Evolutionary conservation across 2,797 vertebrate genomes (phyloP).

Genomic region (Novumbra hubbsi): DNA sequence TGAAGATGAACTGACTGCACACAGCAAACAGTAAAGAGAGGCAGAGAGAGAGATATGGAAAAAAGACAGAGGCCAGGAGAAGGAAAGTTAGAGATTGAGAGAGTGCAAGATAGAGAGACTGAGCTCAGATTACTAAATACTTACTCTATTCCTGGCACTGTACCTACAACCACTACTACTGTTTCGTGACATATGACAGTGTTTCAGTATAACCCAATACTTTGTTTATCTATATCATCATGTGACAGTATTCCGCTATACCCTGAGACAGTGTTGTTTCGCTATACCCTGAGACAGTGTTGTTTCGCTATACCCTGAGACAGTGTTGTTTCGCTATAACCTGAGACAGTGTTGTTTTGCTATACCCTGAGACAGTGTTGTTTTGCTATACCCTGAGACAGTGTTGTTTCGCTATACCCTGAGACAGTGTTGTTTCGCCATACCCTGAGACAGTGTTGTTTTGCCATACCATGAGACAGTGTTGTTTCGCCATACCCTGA

Average conservation of each 20-base stretch:
- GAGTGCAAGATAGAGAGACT: background rate
- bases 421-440: too few species aligned
- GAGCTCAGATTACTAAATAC: background rate
- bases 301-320: too few species aligned
- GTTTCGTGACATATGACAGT: background rate
- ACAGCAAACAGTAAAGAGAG: background rate
- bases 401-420: too few species aligned
- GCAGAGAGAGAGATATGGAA: background rate
- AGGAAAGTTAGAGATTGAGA: background rate
- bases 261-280: background rate
- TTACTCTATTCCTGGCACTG: background rate
- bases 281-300: too few species aligned
- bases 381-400: too few species aligned
- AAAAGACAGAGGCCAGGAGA: background rate
- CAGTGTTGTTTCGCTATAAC: too few species aligned
- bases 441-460: too few species aligned
- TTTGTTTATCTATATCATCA: background rate
- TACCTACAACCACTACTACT: constrained; percentile 11
- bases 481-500: too few species aligned
- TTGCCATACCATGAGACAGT: too few species aligned
- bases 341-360: too few species aligned
- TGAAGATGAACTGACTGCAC: background rate
- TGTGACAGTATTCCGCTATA: background rate
- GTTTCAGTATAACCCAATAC: background rate
- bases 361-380: too few species aligned